Percentiles rank a stretch among this genome's conserved stretches.
These are phyloP conservation scores for Lepus oiostolus DNA, from an alignment of 2,797 vertebrate genomes.

Conservation along the genomic window DNA sequence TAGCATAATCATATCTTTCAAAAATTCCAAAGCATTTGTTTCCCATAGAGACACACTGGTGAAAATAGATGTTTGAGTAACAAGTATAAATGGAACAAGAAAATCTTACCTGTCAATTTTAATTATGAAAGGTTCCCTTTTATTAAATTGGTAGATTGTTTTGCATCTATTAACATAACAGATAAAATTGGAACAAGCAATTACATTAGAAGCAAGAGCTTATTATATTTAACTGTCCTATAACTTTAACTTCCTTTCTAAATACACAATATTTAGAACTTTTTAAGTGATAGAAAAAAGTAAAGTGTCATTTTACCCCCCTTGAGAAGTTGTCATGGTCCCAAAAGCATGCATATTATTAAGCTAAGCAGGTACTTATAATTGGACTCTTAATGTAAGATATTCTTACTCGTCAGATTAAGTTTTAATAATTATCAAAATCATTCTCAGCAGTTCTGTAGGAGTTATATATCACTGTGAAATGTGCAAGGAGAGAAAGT, in stretches of 20 bases:
- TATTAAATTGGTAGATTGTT: conserved; percentile 4
- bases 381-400: background rate
- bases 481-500: background rate
- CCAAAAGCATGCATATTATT: background rate
- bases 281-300: background rate
- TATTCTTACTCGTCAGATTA: background rate
- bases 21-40: background rate
- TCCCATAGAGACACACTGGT: background rate
- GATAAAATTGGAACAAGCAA: conserved; percentile 29
- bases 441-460: background rate
- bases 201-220: background rate
- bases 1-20: conserved; percentile 38
- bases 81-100: conserved; percentile 15
- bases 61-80: conserved; percentile 36
- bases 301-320: background rate
- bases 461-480: background rate
- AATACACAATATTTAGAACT: background rate
- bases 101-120: conserved; percentile 38
- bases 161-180: background rate
- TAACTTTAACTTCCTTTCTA: conserved; percentile 1
- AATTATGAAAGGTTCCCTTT: conserved; percentile 21
- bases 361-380: background rate
- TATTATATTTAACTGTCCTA: background rate
- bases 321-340: background rate
- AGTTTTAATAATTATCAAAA: background rate